These are phyloP conservation scores for Sinelater perroti DNA, from an alignment of 2,888 invertebrate genomes.

Conservation along the genomic window DNA sequence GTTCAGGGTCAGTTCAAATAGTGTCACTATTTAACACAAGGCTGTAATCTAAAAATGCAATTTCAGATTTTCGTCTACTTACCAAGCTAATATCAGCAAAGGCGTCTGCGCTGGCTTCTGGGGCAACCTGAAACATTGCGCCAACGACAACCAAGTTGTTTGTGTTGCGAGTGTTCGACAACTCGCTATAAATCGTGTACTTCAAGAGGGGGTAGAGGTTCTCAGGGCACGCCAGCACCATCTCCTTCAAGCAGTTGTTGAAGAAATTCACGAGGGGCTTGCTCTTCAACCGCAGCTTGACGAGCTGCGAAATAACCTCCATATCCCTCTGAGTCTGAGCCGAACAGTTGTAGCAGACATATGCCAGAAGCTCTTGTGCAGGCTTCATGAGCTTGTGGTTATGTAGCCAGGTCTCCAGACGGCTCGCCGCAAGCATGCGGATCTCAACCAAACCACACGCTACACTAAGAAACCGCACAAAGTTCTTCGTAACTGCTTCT, in stretches of 20 bases:
- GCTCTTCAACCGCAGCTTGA: constrained; percentile 91
- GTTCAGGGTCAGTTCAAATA: not conserved
- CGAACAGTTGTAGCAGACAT: constrained; percentile 90
- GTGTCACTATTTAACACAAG: too few relatives aligned
- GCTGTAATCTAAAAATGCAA: too few relatives aligned
- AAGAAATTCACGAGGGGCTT: constrained; percentile 92
- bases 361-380: constrained; percentile 90
- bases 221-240: constrained; percentile 84
- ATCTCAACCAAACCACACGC: constrained; percentile 90
- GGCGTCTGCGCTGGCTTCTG: constrained; percentile 82
- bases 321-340: constrained; percentile 70
- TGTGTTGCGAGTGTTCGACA: constrained; percentile 90
- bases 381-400: constrained; percentile 93
- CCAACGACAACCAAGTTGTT: constrained; percentile 94
- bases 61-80: constrained; percentile 42
- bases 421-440: constrained; percentile 78
- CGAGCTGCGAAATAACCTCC: constrained; percentile 83
- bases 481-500: constrained; percentile 88
- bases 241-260: constrained; percentile 86
- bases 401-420: constrained; percentile 93
- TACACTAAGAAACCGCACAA: constrained; percentile 83
- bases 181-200: constrained; percentile 93
- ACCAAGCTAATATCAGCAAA: constrained; percentile 84
- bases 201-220: constrained; percentile 87
- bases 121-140: constrained; percentile 85